These are phyloP conservation scores for Panurus biarmicus DNA, from an alignment of 2,113 vertebrate species.

Conservation along the genomic window DNA sequence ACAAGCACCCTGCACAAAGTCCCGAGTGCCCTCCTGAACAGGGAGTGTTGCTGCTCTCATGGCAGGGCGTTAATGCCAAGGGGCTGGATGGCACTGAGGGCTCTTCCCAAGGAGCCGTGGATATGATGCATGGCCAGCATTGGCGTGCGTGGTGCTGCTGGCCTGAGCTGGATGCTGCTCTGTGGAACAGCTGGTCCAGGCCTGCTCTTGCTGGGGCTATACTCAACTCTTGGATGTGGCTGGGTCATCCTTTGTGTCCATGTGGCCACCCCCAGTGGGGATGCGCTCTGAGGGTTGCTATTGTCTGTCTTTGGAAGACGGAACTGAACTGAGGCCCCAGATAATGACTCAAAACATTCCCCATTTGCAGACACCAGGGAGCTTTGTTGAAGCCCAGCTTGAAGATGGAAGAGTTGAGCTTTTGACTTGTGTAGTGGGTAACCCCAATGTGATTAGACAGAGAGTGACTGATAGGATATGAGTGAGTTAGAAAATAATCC, in stretches of 20 bases:
- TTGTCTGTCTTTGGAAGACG: background rate
- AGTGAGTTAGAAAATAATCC: background rate
- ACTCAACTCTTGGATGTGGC: too few species aligned
- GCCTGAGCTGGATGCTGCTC: background rate
- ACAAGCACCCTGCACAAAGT: background rate
- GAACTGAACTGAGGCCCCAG: background rate
- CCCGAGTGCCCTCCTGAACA: background rate
- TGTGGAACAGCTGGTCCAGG: background rate
- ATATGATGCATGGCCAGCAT: too few species aligned
- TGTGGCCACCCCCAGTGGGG: background rate
- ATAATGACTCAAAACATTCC: background rate
- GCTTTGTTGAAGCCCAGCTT: background rate
- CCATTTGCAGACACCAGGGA: background rate
- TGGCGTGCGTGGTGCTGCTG: background rate
- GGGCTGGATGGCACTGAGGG: background rate
- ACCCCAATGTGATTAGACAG: too few species aligned
- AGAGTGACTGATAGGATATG: too few species aligned
- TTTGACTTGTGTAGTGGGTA: background rate
- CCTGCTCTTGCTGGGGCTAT: background rate
- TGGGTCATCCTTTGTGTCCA: background rate
- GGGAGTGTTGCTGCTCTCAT: background rate
- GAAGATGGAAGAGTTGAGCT: background rate
- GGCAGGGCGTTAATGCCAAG: fast-evolving
- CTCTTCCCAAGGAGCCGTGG: background rate
- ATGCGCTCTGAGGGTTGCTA: background rate